Percentiles rank a stretch among this genome's conserved stretches.
Conservation (phyloP, 1,140 invertebrate genomes). For the Heliconius hermathena region DNA sequence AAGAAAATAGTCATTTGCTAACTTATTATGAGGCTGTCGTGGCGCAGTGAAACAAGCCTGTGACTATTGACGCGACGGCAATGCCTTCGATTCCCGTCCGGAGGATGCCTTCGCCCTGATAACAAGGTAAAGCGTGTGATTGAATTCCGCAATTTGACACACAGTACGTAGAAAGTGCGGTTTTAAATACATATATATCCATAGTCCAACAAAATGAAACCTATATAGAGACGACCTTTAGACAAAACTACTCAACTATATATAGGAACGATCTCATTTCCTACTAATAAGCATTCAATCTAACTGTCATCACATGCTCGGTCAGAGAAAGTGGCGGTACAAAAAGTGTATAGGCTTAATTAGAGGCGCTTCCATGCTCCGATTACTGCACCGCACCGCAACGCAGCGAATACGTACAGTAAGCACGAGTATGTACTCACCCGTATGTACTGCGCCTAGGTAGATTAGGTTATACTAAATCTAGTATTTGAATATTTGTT, state of each 20-base stretch:
- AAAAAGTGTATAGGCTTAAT: conserved; percentile 13
- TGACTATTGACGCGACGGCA: too few relatives aligned
- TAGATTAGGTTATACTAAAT: not conserved
- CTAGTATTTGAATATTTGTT: not conserved
- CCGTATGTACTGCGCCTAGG: not conserved
- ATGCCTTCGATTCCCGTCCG: too few relatives aligned
- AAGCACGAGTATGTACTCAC: not conserved
- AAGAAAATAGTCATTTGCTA: too few relatives aligned
- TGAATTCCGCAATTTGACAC: too few relatives aligned
- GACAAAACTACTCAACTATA: not conserved
- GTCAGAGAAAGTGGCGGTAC: conserved; percentile 14
- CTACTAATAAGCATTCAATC: conserved; percentile 8
- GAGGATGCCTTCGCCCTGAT: too few relatives aligned
- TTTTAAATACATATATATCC: too few relatives aligned
- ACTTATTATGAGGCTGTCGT: too few relatives aligned
- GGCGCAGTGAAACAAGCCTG: too few relatives aligned
- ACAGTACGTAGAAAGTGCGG: too few relatives aligned
- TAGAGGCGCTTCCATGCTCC: conserved; percentile 11
- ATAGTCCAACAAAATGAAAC: too few relatives aligned
- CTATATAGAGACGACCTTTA: too few relatives aligned
- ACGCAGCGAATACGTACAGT: not conserved
- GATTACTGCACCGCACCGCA: not conserved
- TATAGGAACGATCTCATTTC: not conserved
- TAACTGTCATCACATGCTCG: conserved; percentile 15
- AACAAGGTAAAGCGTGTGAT: too few relatives aligned